Conservation (phyloP, 2,888 invertebrate genomes). For the Ceraclea dissimilis region DNA sequence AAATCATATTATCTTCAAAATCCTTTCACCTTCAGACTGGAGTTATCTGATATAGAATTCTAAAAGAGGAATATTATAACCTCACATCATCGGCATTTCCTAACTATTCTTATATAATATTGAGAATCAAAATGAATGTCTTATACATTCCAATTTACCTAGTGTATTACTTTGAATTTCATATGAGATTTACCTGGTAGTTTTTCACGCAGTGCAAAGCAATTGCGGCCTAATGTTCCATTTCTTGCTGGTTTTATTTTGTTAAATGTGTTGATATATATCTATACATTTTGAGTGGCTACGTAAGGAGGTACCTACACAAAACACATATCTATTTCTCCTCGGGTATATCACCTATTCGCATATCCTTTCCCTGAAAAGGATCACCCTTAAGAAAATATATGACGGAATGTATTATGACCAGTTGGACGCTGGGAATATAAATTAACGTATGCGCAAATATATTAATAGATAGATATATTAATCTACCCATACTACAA, state of each 20-base stretch:
- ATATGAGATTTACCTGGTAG: no score
- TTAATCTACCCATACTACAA: no score
- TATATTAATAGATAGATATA: no score
- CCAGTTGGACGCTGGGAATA: neutral
- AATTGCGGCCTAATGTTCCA: no score
- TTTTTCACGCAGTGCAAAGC: no score
- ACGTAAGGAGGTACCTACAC: no score
- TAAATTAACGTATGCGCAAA: constrained; percentile 5
- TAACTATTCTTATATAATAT: no score
- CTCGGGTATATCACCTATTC: constrained; percentile 20
- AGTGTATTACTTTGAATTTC: no score
- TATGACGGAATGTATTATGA: constrained; percentile 3
- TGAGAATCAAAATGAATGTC: no score
- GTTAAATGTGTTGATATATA: neutral
- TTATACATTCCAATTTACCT: no score
- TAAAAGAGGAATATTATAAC: constrained; percentile 20
- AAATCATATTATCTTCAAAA: neutral
- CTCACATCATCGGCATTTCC: constrained; percentile 6
- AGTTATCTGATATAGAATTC: constrained; percentile 23
- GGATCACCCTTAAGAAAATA: constrained; percentile 10
- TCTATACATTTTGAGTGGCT: neutral
- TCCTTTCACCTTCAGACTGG: constrained; percentile 6
- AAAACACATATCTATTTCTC: neutral
- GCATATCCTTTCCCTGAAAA: constrained; percentile 19
- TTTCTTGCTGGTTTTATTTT: neutral